Percentiles rank a stretch among this genome's conserved stretches.
phyloP scores from a whole-genome alignment of 1,140 invertebrate species.

The Asobara japonica region DNA sequence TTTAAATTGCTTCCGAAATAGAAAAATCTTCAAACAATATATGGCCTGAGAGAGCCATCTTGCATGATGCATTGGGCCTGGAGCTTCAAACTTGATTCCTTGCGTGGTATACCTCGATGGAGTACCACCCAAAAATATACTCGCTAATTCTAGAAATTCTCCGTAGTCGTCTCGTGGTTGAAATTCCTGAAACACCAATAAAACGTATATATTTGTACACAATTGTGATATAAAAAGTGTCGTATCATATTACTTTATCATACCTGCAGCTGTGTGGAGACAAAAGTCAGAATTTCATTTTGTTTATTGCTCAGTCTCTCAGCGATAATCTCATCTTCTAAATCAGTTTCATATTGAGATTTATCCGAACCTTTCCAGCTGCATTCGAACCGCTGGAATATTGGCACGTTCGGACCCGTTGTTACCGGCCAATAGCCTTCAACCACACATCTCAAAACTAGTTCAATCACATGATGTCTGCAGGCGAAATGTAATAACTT shows the following conservation, averaged over 20 bases:
- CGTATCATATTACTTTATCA: not conserved
- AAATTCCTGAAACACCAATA: not conserved
- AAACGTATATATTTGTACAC: not conserved
- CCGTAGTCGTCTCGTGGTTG: slow-evolving; percentile 36
- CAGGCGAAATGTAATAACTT: slow-evolving; percentile 21
- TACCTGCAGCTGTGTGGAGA: slow-evolving; percentile 25
- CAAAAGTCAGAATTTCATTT: slow-evolving; percentile 25
- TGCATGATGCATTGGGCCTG: slow-evolving; percentile 40
- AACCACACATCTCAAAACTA: not conserved
- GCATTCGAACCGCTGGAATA: slow-evolving; percentile 14
- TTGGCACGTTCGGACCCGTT: slow-evolving; percentile 15
- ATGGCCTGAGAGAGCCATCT: slow-evolving; percentile 44
- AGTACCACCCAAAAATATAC: slow-evolving; percentile 35
- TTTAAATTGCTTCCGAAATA: slow-evolving; percentile 36
- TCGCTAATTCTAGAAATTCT: slow-evolving; percentile 36
- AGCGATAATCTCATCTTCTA: slow-evolving; percentile 25
- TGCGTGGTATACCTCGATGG: too few species aligned
- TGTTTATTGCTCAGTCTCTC: slow-evolving; percentile 8
- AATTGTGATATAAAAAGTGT: not conserved
- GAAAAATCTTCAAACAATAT: slow-evolving; percentile 41
- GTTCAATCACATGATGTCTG: slow-evolving; percentile 22
- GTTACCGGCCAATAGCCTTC: slow-evolving; percentile 17
- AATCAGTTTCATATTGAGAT: slow-evolving; percentile 4
- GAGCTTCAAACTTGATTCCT: slow-evolving; percentile 31
- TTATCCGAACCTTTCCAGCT: slow-evolving; percentile 2